phyloP scores from a whole-genome alignment of 64 coral and sea anemone genomes.

The Pachyseris speciosa region DNA sequence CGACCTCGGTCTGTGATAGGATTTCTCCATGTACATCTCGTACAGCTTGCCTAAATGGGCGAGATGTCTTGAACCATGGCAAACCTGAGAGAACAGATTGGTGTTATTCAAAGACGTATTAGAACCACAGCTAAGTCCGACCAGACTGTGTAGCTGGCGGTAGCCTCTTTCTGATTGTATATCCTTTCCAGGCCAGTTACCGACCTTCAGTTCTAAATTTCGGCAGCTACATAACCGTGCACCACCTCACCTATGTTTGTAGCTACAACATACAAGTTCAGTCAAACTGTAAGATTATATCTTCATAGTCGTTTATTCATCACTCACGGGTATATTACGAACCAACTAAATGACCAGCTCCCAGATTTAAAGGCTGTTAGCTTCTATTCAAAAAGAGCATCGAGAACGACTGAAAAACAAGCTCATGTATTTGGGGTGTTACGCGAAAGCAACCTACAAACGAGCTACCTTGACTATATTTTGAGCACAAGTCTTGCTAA shows the following conservation, averaged over 20 bases:
- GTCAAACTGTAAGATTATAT: too few relatives aligned
- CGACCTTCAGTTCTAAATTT: background rate
- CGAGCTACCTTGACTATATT: slow-evolving; percentile 74
- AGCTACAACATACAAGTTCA: too few relatives aligned
- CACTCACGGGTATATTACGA: too few relatives aligned
- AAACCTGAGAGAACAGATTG: slow-evolving; percentile 58
- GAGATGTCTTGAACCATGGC: slow-evolving; percentile 51
- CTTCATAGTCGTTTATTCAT: too few relatives aligned
- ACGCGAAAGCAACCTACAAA: background rate
- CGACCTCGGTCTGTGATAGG: slow-evolving; percentile 77
- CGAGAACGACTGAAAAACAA: background rate
- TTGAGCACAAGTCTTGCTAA: slow-evolving; percentile 83
- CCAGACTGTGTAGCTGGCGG: background rate
- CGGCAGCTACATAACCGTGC: too few relatives aligned
- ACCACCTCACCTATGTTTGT: too few relatives aligned
- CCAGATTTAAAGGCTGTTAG: too few relatives aligned
- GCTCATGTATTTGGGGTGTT: too few relatives aligned
- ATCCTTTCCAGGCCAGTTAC: too few relatives aligned
- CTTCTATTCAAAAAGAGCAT: too few relatives aligned
- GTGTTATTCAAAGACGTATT: background rate
- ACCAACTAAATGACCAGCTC: too few relatives aligned
- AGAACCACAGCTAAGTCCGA: background rate
- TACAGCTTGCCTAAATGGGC: slow-evolving; percentile 89
- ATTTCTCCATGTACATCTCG: slow-evolving; percentile 80
- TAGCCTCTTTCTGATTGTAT: too few relatives aligned